phyloP scores from a whole-genome alignment of 64 coral and sea anemone genomes.

The Hydrozoanthus tunicans region DNA sequence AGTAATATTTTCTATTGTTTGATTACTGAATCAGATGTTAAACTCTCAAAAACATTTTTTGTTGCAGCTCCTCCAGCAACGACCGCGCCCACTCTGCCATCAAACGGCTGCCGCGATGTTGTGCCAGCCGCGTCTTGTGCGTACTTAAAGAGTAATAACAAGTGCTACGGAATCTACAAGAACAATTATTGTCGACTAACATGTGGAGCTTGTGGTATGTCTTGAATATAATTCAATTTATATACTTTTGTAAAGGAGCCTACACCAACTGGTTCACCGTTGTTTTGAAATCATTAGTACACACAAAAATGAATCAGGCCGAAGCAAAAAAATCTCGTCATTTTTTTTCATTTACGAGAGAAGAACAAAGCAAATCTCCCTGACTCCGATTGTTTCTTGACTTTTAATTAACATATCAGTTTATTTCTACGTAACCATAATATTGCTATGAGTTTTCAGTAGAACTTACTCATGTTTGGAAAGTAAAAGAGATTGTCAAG shows the following conservation, averaged over 20 bases:
- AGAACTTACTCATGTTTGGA: no score
- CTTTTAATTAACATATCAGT: no score
- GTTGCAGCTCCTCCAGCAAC: not conserved
- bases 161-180: not conserved
- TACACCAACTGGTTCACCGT: no score
- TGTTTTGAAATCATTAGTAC: no score
- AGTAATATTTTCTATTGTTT: not conserved
- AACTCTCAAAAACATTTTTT: not conserved
- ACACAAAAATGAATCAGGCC: no score
- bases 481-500: no score
- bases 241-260: no score
- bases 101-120: not conserved
- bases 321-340: no score
- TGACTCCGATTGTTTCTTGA: no score
- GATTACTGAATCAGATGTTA: not conserved
- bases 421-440: not conserved
- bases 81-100: not conserved
- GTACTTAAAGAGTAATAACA: not conserved
- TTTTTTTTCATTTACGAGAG: no score
- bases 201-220: slow-evolving; percentile 14
- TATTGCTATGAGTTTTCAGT: not conserved
- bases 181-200: slow-evolving; percentile 4
- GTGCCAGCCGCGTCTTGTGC: not conserved
- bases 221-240: not conserved
- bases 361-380: no score